phyloP scores from a whole-genome alignment of 1,140 invertebrate species.

The Steinernema feltiae region DNA sequence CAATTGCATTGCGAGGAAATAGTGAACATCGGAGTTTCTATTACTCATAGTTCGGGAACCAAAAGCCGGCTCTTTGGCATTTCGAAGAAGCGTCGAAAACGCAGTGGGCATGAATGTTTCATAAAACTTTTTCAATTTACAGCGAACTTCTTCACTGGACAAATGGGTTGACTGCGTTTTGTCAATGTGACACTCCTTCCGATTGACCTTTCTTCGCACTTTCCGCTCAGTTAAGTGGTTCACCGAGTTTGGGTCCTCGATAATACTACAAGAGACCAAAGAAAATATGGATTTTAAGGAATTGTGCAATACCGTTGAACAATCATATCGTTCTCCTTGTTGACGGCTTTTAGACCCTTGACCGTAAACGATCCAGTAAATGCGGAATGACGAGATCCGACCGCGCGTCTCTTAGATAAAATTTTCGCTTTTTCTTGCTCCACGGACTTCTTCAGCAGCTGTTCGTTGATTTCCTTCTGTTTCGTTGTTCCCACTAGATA shows the following conservation, averaged over 20 bases:
- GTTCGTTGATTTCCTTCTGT: slow-evolving; percentile 73
- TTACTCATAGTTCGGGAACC: background rate
- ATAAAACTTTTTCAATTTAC: background rate
- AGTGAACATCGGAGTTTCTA: slow-evolving; percentile 27
- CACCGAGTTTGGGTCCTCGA: background rate
- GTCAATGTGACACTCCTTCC: background rate
- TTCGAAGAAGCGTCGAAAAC: background rate
- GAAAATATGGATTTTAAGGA: background rate
- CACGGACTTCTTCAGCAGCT: slow-evolving; percentile 60
- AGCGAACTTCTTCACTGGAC: background rate
- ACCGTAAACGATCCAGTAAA: slow-evolving; percentile 87
- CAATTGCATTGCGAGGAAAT: slow-evolving; percentile 32
- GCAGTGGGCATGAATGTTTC: background rate
- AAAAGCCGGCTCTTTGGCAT: slow-evolving; percentile 9
- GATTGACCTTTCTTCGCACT: background rate
- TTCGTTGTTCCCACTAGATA: slow-evolving; percentile 72
- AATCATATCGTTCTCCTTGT: slow-evolving; percentile 65
- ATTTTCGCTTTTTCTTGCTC: slow-evolving; percentile 21
- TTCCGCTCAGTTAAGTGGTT: background rate
- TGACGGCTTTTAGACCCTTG: slow-evolving; percentile 85
- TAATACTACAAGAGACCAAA: background rate
- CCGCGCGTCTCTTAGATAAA: background rate
- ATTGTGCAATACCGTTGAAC: slow-evolving; percentile 7
- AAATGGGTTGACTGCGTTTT: background rate
- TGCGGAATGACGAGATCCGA: slow-evolving; percentile 64